Evolutionary conservation across 2,797 vertebrate species (phyloP).

Genomic region (Macropodus opercularis): DNA sequence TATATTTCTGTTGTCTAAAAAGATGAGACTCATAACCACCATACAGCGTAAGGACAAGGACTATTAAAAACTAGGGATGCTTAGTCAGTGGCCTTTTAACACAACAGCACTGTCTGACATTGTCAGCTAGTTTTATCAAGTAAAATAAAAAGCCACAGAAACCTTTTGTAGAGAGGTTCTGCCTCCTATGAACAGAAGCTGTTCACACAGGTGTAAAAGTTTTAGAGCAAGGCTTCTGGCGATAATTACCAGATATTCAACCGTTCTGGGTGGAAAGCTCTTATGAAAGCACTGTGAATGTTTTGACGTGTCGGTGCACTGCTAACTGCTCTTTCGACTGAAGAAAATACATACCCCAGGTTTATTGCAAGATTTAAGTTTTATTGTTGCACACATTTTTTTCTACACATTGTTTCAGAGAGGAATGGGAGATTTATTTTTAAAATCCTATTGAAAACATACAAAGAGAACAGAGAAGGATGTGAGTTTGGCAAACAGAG

Average conservation of each 20-base stretch:
- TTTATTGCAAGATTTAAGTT: slow-evolving; percentile 78
- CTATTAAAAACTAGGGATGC: too few relatives aligned
- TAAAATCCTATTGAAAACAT: slow-evolving; percentile 68
- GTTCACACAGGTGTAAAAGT: too few relatives aligned
- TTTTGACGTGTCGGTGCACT: background rate
- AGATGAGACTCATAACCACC: too few relatives aligned
- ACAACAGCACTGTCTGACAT: too few relatives aligned
- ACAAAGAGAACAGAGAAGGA: slow-evolving; percentile 29
- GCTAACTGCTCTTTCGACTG: background rate
- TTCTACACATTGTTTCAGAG: slow-evolving; percentile 78
- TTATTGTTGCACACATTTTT: slow-evolving; percentile 75
- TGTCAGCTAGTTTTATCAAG: too few relatives aligned
- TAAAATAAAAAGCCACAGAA: too few relatives aligned
- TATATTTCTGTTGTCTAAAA: too few relatives aligned
- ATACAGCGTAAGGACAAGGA: too few relatives aligned
- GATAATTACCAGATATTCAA: background rate
- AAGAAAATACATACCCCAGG: background rate
- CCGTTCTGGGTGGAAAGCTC: background rate
- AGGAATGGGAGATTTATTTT: slow-evolving; percentile 55
- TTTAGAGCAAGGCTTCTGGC: too few relatives aligned
- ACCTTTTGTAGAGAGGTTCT: too few relatives aligned
- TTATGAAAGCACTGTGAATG: background rate
- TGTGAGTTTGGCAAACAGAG: slow-evolving; percentile 62
- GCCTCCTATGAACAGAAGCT: too few relatives aligned
- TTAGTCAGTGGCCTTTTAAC: too few relatives aligned